Evolutionary conservation across 2,888 invertebrate species (phyloP).

Genomic region (Gibbula magus): DNA sequence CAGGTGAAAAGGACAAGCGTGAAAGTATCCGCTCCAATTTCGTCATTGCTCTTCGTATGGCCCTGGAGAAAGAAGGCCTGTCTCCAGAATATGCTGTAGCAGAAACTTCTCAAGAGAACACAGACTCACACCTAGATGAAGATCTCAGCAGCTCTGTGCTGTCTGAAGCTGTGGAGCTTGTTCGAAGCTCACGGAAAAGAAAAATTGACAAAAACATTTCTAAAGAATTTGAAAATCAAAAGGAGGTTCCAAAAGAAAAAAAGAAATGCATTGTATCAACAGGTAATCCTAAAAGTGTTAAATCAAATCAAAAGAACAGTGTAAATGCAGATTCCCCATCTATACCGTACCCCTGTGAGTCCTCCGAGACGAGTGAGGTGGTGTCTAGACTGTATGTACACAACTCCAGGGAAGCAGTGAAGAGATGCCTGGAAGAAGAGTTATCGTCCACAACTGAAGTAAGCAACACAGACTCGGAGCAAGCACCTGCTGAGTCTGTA

Average conservation of each 20-base stretch:
- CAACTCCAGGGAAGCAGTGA: not conserved
- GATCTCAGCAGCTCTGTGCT: too few relatives aligned
- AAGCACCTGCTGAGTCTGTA: not conserved
- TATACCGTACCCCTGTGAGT: not conserved
- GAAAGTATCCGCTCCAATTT: not conserved
- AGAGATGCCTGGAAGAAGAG: not conserved
- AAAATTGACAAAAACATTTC: too few relatives aligned
- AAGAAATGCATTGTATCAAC: not conserved
- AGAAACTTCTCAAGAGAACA: too few relatives aligned
- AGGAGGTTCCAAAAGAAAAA: too few relatives aligned
- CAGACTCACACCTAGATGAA: too few relatives aligned
- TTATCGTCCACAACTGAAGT: not conserved
- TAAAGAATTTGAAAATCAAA: too few relatives aligned
- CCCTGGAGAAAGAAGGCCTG: not conserved
- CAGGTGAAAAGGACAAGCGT: not conserved
- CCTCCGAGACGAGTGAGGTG: not conserved
- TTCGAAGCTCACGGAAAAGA: too few relatives aligned
- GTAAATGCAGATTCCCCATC: not conserved
- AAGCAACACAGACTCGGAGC: not conserved
- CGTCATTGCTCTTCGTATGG: not conserved
- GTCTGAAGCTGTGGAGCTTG: too few relatives aligned
- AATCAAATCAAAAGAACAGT: not conserved
- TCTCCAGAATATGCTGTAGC: too few relatives aligned
- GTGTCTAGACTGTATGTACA: not conserved
- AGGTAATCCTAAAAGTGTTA: not conserved